Conservation (phyloP, 1,140 invertebrate genomes). For the Colletes latitarsis region DNA sequence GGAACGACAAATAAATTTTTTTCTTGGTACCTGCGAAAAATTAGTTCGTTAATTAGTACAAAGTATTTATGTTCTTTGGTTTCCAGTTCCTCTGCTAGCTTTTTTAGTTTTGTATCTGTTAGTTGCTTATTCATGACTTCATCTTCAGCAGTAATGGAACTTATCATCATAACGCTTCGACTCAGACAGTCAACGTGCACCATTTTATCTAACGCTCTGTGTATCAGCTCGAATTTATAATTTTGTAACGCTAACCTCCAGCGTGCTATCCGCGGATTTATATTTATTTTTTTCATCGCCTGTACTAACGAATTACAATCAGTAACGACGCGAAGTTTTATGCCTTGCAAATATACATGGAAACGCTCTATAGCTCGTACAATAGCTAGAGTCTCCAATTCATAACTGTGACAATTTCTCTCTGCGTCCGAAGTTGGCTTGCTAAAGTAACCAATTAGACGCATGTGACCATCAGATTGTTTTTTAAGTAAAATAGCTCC, state of each 20-base stretch:
- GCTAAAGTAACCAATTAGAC: conserved; percentile 6
- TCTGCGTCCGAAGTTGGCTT: background rate
- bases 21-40: background rate
- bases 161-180: background rate
- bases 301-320: conserved; percentile 4
- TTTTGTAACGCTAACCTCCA: background rate
- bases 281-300: background rate
- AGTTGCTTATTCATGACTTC: conserved; percentile 13
- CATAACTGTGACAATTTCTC: conserved; percentile 8
- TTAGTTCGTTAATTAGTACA: background rate
- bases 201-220: background rate
- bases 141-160: background rate
- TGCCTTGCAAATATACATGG: conserved; percentile 17
- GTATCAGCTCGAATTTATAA: conserved; percentile 2
- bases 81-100: background rate
- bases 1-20: background rate
- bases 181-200: background rate
- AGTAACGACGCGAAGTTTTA: background rate
- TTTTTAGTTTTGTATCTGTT: background rate
- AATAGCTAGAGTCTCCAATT: conserved; percentile 16
- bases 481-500: conserved; percentile 1
- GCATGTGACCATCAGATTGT: background rate
- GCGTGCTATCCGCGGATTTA: background rate
- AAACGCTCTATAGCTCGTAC: conserved; percentile 4
- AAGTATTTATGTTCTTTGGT: background rate